Evolutionary conservation across 1,140 invertebrate species (phyloP).

Genomic region (Caenorhabditis inopinata): DNA sequence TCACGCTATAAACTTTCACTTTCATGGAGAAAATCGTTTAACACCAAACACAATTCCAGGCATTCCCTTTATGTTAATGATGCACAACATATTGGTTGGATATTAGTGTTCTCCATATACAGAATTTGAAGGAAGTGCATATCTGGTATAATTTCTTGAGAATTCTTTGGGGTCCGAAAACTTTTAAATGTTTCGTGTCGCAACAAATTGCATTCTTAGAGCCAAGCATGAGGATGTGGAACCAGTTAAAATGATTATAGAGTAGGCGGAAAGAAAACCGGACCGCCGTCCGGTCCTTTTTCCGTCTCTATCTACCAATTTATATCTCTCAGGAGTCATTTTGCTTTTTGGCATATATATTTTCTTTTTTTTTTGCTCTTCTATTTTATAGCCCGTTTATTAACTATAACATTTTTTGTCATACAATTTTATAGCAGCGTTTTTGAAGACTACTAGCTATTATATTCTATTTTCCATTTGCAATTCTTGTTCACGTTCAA

Average conservation of each 20-base stretch:
- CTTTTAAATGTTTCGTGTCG: background rate
- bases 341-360: background rate
- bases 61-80: no score
- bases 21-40: background rate
- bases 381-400: background rate
- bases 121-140: background rate
- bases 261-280: background rate
- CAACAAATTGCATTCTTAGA: conserved; percentile 29
- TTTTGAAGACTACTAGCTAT: no score
- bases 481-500: background rate
- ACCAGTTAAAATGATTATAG: conserved; percentile 33
- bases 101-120: no score
- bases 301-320: background rate
- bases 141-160: background rate
- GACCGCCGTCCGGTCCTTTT: background rate
- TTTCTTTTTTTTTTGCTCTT: conserved; percentile 8
- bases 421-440: no score
- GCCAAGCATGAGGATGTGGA: background rate
- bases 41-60: background rate
- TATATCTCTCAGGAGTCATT: background rate
- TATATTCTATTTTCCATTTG: conserved; percentile 3
- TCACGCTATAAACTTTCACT: conserved; percentile 26
- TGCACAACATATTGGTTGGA: no score
- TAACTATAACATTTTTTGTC: background rate
- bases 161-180: background rate